Percentiles rank a stretch among this genome's conserved stretches.
phyloP scores from a whole-genome alignment of 2,888 invertebrate species.

The Rhagonycha fulva region DNA sequence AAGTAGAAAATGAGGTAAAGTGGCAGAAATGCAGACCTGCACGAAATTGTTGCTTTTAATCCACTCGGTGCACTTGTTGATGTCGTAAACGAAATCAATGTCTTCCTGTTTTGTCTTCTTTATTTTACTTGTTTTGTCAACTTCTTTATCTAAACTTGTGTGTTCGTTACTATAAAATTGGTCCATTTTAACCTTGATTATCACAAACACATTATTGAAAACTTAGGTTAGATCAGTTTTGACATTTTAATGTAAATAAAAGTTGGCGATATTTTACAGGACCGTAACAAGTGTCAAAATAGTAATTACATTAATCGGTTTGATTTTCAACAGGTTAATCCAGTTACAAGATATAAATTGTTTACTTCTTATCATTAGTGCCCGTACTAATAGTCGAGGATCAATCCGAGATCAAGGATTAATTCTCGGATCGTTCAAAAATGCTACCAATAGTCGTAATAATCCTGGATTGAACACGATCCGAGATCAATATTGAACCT shows the following conservation, averaged over 20 bases:
- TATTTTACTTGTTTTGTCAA: constrained; percentile 42
- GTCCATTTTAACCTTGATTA: neutral
- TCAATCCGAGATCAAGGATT: too few species aligned
- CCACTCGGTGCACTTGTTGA: constrained; percentile 69
- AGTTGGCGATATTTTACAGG: too few species aligned
- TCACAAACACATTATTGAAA: neutral
- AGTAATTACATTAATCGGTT: too few species aligned
- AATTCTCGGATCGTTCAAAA: too few species aligned
- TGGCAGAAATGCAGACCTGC: constrained; percentile 58
- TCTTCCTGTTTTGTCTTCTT: constrained; percentile 45
- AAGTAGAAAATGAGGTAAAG: neutral
- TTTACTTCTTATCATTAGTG: too few species aligned
- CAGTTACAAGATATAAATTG: too few species aligned
- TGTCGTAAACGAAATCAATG: constrained; percentile 61
- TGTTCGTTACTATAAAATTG: constrained; percentile 60
- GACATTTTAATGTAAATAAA: neutral
- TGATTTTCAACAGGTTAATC: too few species aligned
- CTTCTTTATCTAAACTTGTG: constrained; percentile 59
- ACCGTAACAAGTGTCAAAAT: too few species aligned
- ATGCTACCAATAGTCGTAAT: too few species aligned
- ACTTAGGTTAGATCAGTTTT: neutral
- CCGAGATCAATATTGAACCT: too few species aligned
- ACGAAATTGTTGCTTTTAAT: constrained; percentile 66
- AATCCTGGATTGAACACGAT: too few species aligned
- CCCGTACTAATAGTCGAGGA: too few species aligned